These are phyloP conservation scores for Sebastes vulpes DNA, from an alignment of 2,797 vertebrate species.

Conservation along the genomic window DNA sequence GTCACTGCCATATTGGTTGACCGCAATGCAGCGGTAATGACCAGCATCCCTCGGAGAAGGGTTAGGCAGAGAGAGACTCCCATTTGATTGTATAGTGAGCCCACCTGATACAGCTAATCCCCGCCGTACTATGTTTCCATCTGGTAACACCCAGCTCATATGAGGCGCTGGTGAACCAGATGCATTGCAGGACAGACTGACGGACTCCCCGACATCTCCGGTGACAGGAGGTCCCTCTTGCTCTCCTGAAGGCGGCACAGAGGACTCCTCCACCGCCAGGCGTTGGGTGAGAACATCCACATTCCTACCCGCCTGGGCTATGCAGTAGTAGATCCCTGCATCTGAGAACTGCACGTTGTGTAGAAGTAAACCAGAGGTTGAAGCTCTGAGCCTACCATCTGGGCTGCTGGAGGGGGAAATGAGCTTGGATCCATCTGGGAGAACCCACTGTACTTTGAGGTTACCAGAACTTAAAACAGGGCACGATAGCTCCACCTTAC, in stretches of 20 bases:
- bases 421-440: constrained; percentile 89
- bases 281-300: constrained; percentile 82
- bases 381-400: constrained; percentile 80
- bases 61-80: constrained; percentile 86
- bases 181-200: constrained; percentile 85
- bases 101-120: constrained; percentile 69
- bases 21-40: constrained; percentile 90
- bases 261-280: constrained; percentile 85
- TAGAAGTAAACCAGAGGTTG: constrained; percentile 83
- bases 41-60: constrained; percentile 86
- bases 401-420: constrained; percentile 72
- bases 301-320: constrained; percentile 85
- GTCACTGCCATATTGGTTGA: constrained; percentile 90
- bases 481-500: constrained; percentile 86
- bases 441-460: constrained; percentile 87
- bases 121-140: constrained; percentile 74
- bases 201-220: constrained; percentile 83
- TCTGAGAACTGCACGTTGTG: constrained; percentile 79
- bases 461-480: constrained; percentile 86
- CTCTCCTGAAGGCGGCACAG: constrained; percentile 73
- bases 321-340: constrained; percentile 90
- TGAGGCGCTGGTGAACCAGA: constrained; percentile 87
- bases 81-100: constrained; percentile 84
- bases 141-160: constrained; percentile 92
- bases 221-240: constrained; percentile 71